Base-by-base conservation (phyloP, 2,888 invertebrate genomes). In the Thereva unica region DNA sequence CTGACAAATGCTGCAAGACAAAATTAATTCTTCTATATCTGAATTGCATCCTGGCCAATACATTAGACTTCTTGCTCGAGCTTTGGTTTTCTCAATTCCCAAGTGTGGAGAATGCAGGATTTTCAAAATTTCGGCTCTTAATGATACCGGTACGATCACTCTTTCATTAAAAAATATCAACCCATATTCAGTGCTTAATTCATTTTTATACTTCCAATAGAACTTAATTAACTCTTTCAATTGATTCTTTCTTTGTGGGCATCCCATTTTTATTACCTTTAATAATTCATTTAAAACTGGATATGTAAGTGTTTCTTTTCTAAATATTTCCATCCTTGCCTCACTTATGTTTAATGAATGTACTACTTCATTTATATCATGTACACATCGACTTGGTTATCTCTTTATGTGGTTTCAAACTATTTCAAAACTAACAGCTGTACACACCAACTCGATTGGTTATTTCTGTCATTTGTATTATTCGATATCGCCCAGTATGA, bases 31-130 rank as follows among this genome's bases (percentile, higher is more conserved):
- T 47, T 69, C 69, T 45, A 67, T 67, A 4, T 64, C 59, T 9
- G 45, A 0, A 49, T 64, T 49, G 8, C 67, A 44, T 0, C 59
- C 59, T 47, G 64, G 56, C 69, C 64, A 69, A n/a, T 63, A 69
- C 1, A 69, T n/a, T 38, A 57, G 9, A 41, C n/a, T 38, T 10
- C 69, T 45, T 5, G 64, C 67, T 8, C 69, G 41, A 4, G 9
- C 6, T 54, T 68, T 68, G 5, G 64, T 67, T 66, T 66, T 68
- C 45, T 66, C 68, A 42, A 66, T 66, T 1, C 66, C 68, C 8
- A 61, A 1, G 7, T 68, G 66, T 8, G 56, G 7, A 10, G 35
- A n/a, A 49, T 68, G 68, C 6, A 68, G 5, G 8, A 41, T 8
- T n/a, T 63, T 40, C 5, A 64, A 40, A 6, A 68, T 41, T n/a